Conservation (phyloP, 2,888 invertebrate genomes). For the Toxonevra muliebris region DNA sequence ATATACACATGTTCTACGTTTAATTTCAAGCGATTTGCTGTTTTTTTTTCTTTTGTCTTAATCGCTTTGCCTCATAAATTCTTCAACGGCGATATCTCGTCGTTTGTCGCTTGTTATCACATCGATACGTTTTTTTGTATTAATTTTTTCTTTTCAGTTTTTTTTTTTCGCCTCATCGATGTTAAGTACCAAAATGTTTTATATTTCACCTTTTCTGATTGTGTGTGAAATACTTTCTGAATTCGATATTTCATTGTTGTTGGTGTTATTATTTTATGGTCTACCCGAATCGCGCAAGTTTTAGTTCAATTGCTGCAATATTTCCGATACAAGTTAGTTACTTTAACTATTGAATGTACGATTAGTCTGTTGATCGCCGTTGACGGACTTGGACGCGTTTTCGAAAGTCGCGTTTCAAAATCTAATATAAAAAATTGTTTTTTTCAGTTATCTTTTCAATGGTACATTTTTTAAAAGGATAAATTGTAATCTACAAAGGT, state of each 20-base stretch:
- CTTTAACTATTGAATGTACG: conserved; percentile 1
- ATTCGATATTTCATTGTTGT: background rate
- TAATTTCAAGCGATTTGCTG: too few relatives aligned
- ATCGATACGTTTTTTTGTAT: background rate
- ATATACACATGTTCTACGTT: too few relatives aligned
- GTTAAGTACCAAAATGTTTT: background rate
- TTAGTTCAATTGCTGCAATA: background rate
- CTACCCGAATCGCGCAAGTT: background rate
- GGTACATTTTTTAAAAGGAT: too few relatives aligned
- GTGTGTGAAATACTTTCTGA: background rate
- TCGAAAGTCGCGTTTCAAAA: conserved; percentile 11
- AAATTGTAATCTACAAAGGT: too few relatives aligned
- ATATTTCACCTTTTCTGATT: background rate
- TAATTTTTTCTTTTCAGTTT: conserved; percentile 8
- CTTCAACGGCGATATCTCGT: conserved; percentile 22
- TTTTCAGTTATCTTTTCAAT: background rate
- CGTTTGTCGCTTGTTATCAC: conserved; percentile 13
- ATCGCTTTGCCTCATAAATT: conserved; percentile 20
- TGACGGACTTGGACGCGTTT: conserved; percentile 50
- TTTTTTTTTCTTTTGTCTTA: background rate
- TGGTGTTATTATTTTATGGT: conserved; percentile 2
- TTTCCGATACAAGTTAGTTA: background rate
- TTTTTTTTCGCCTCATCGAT: conserved; percentile 9
- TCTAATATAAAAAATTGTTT: conserved; percentile 11
- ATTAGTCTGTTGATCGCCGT: conserved; percentile 56